Evolutionary conservation across 2,113 vertebrate species (phyloP), one percentile per base, ranked within the genome.

Genomic region (Plecotus auritus): DNA sequence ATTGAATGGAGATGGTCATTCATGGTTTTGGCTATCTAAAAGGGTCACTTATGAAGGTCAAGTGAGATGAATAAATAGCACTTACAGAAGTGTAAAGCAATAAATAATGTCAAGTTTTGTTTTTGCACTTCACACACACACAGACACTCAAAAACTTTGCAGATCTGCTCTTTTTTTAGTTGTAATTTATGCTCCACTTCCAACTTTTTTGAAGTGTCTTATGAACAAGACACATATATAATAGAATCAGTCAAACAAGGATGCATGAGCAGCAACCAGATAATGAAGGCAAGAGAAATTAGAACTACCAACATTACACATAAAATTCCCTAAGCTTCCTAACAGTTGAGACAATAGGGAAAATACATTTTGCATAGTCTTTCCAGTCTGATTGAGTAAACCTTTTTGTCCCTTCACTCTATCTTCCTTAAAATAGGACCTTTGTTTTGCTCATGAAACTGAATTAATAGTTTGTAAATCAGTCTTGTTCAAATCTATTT

Each of bases 31-130:
- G 5, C 80, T 85, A 14, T 83, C 69, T 93, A 76, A 90, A 87
- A 45, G 56, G 76, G 76, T 87, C 91, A 70, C 26, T 6, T n/a
- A n/a, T 30, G n/a, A 26, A 85, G 80, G 86, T 94, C 86, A 95
- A 95, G 70, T 87, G 49, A 76, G 70, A 56, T 83, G 67, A 91
- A 94, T 76, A 91, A 47, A 72, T 20, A 89, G 12, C 47, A 23
- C 89, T 92, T 42, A 26, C 17, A 61, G 67, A 88, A 90, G 35
- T 42, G 4, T 84, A 56, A 69, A 87, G 54, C 18, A 12, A 2
- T 42, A 20, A 47, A 26, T 91, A 61, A 35, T 56, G 40, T 54
- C 35, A 49, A 23, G 14, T 76, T 95, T 92, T 80, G 66, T 64
- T 91, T 93, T 86, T 77, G 67, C 12, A 28, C 40, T 54, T 30